Conservation (phyloP, 2,113 vertebrate species). For the Nyctibius bracteatus region DNA sequence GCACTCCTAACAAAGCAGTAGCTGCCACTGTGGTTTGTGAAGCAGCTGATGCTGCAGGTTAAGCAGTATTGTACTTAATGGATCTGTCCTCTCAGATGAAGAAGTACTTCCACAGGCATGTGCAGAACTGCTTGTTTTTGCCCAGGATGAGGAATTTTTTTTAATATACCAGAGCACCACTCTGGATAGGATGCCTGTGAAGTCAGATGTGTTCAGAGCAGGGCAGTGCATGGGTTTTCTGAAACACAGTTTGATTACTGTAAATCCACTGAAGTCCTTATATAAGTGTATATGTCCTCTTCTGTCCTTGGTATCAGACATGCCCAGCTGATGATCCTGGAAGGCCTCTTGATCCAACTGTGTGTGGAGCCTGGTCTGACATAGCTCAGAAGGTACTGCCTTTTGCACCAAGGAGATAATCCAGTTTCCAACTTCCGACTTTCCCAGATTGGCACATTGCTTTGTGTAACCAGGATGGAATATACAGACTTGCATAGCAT, state of each 20-base stretch:
- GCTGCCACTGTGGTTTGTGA: not conserved
- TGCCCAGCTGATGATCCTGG: not conserved
- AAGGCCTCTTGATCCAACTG: not conserved
- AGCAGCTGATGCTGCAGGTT: not conserved
- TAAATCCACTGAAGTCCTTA: not conserved
- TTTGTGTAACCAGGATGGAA: not conserved
- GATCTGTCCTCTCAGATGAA: not conserved
- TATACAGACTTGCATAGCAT: not conserved
- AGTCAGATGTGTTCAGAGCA: not conserved
- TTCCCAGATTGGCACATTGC: not conserved
- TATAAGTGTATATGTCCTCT: not conserved
- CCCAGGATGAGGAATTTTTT: not conserved
- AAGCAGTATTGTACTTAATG: not conserved
- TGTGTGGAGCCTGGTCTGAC: not conserved
- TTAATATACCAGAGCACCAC: not conserved
- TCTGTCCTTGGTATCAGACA: not conserved
- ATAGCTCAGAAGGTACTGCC: not conserved
- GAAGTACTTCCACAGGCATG: not conserved
- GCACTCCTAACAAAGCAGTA: not conserved
- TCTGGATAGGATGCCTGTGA: not conserved
- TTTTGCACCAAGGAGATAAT: not conserved
- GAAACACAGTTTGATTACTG: not conserved
- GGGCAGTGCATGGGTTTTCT: not conserved
- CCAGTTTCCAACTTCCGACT: not conserved
- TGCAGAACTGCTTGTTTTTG: not conserved